Conservation (phyloP, 2,888 invertebrate genomes). For the Tetanocera ferruginea region DNA sequence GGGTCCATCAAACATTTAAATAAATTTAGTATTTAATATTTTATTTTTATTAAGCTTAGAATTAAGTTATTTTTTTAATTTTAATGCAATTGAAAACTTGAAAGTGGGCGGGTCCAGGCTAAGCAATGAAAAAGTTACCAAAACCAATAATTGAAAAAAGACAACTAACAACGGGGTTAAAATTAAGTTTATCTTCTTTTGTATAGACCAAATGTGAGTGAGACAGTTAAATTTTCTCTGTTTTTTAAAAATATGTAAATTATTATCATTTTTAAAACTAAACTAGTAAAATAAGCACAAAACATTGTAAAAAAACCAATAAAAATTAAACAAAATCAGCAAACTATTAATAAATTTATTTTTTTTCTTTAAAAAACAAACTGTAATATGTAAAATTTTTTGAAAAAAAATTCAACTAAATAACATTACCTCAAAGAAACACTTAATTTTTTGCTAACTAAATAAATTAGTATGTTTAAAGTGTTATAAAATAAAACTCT, state of each 20-base stretch:
- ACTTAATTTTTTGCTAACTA: neutral
- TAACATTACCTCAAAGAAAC: constrained; percentile 11
- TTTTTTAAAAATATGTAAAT: neutral
- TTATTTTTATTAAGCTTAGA: constrained; percentile 11
- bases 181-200: neutral
- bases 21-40: neutral
- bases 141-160: constrained; percentile 6
- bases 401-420: too few relatives aligned
- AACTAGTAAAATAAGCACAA: neutral
- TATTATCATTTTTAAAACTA: neutral
- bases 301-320: neutral
- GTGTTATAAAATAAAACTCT: neutral
- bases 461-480: neutral
- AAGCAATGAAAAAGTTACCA: neutral
- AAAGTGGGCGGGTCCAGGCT: constrained; percentile 17
- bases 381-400: too few relatives aligned
- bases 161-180: neutral
- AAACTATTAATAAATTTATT: neutral
- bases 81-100: neutral
- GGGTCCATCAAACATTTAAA: neutral
- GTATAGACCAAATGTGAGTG: neutral
- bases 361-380: neutral
- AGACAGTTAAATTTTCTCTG: neutral
- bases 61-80: neutral
- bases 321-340: neutral